Conservation (phyloP, 2,888 invertebrate species). For the Papilio protenor region DNA sequence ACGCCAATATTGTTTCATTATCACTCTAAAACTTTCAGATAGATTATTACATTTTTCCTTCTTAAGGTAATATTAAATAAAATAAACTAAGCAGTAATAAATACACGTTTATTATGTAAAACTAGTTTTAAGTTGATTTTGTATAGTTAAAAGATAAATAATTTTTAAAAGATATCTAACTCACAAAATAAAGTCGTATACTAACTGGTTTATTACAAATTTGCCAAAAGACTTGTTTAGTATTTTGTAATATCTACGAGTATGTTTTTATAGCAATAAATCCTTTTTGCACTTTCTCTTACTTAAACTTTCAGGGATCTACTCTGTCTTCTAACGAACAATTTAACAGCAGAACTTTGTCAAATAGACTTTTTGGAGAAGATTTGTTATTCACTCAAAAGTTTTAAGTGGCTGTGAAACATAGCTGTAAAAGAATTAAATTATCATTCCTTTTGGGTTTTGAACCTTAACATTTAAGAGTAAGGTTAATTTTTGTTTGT, state of each 20-base stretch:
- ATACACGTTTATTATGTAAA: no score
- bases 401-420: constrained; percentile 83
- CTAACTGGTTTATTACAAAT: background rate
- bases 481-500: constrained; percentile 63
- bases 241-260: background rate
- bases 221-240: background rate
- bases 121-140: no score
- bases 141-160: no score
- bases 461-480: constrained; percentile 53
- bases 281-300: constrained; percentile 69
- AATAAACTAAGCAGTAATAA: background rate
- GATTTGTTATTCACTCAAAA: constrained; percentile 83
- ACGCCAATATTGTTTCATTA: constrained; percentile 10
- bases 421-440: constrained; percentile 79
- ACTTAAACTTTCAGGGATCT: constrained; percentile 69
- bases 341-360: constrained; percentile 79
- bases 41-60: background rate
- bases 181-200: background rate
- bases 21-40: background rate
- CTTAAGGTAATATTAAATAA: background rate
- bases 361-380: constrained; percentile 78
- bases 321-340: constrained; percentile 74
- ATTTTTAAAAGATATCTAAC: no score
- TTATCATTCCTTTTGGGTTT: constrained; percentile 59
- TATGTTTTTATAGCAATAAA: constrained; percentile 52